A percentile compares a stretch with the other conserved stretches of the same genome.
These are phyloP conservation scores for Alligator mississippiensis DNA, from an alignment of 2,113 vertebrate species.

Conservation along the genomic window DNA sequence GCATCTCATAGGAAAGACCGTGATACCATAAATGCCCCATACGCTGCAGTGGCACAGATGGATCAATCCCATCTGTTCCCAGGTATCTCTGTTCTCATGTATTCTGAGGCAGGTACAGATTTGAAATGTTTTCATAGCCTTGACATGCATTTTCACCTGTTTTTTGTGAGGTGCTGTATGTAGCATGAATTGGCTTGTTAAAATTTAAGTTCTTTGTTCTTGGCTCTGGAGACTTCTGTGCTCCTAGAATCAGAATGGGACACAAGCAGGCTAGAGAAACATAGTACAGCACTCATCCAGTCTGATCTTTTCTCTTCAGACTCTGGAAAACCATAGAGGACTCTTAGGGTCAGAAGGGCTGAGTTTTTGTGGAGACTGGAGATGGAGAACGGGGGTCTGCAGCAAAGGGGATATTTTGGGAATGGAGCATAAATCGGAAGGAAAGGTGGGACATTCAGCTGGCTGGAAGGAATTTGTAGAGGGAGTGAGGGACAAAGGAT, in stretches of 20 bases:
- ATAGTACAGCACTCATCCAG: background rate
- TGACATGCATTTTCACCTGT: background rate
- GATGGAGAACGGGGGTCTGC: no score
- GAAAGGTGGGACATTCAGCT: background rate
- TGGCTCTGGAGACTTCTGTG: background rate
- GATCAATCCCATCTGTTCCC: background rate
- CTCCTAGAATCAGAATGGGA: background rate
- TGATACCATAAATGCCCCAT: no score
- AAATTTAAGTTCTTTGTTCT: background rate
- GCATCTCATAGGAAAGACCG: no score
- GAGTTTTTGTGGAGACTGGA: background rate
- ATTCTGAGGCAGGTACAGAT: background rate
- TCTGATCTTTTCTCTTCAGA: background rate
- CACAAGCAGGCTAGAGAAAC: background rate
- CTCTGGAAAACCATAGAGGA: background rate
- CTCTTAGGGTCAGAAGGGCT: background rate
- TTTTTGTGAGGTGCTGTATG: background rate
- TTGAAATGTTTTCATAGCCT: background rate
- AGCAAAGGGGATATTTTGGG: background rate
- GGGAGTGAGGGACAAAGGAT: background rate
- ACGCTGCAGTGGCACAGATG: background rate
- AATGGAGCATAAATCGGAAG: background rate
- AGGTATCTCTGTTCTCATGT: background rate
- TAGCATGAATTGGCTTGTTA: background rate
- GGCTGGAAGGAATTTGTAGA: background rate